Conservation (phyloP, 2,113 vertebrate genomes). For the Sander lucioperca region DNA sequence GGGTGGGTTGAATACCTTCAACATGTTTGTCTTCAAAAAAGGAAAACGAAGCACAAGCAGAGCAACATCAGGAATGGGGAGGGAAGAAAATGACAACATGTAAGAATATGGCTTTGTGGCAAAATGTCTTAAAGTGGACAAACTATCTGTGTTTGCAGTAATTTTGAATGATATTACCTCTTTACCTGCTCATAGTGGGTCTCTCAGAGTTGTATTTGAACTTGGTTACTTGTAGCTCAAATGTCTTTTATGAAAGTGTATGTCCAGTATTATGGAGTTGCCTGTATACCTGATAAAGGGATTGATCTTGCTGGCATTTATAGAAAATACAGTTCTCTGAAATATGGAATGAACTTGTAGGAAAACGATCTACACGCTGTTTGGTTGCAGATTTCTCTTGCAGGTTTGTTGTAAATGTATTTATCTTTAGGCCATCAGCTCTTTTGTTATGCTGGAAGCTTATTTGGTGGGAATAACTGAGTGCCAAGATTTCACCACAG, state of each 20-base stretch:
- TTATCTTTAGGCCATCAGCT: constrained; percentile 27
- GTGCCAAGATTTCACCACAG: constrained; percentile 47
- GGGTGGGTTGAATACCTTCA: too few relatives aligned
- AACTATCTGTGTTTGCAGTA: neutral
- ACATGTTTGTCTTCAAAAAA: constrained; percentile 5
- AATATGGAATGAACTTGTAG: neutral
- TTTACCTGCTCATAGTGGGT: neutral
- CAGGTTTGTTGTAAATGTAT: constrained; percentile 33
- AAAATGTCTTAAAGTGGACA: constrained; percentile 2
- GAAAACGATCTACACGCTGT: neutral
- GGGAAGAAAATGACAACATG: neutral
- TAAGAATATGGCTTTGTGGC: neutral
- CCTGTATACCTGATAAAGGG: neutral
- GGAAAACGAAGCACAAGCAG: neutral
- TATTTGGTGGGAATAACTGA: constrained; percentile 26
- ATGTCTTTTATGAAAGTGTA: neutral
- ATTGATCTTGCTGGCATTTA: neutral
- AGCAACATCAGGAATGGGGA: neutral
- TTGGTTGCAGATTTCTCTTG: constrained; percentile 30
- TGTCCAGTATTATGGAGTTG: neutral
- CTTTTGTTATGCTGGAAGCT: constrained; percentile 20
- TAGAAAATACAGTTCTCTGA: neutral
- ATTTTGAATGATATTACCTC: constrained; percentile 2
- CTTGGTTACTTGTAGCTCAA: neutral
- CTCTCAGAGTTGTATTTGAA: neutral